These are phyloP conservation scores for Trematomus bernacchii DNA, from an alignment of 2,797 vertebrate genomes.

Conservation along the genomic window DNA sequence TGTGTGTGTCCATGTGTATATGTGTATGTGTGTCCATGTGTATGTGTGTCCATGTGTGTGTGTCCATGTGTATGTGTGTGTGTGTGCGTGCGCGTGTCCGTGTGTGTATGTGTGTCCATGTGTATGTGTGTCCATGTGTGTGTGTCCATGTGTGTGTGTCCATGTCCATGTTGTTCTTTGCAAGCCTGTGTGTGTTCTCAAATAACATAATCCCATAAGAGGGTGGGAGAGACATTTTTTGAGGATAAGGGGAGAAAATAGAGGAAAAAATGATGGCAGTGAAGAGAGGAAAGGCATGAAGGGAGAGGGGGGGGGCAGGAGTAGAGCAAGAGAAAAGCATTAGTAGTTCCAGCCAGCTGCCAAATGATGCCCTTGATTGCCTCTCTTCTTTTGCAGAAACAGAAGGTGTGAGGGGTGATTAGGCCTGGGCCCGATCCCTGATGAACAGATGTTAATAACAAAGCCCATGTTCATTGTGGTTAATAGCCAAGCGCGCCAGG, in stretches of 20 bases:
- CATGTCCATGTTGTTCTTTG: constrained; percentile 20
- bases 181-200: constrained; percentile 58
- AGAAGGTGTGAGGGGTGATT: constrained; percentile 94
- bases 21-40: constrained; percentile 42
- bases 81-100: too few relatives aligned
- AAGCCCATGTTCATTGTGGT: constrained; percentile 91
- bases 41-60: too few relatives aligned
- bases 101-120: too few relatives aligned
- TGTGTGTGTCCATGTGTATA: constrained; percentile 27
- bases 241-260: constrained; percentile 72
- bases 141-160: constrained; percentile 31
- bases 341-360: constrained; percentile 91
- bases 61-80: too few relatives aligned
- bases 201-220: constrained; percentile 84
- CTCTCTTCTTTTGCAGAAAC: constrained; percentile 92
- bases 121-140: too few relatives aligned
- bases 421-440: constrained; percentile 88
- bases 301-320: constrained; percentile 54
- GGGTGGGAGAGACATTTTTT: constrained; percentile 69
- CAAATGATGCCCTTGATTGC: constrained; percentile 95
- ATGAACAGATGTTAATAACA: constrained; percentile 94
- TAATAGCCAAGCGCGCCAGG: constrained; percentile 89
- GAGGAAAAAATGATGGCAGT: constrained; percentile 74
- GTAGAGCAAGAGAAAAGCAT: constrained; percentile 86
- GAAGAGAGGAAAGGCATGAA: constrained; percentile 74